Base-by-base conservation (phyloP, 37 sponge, comb jelly and placozoan genomes). In the Hormiphora californensis region DNA sequence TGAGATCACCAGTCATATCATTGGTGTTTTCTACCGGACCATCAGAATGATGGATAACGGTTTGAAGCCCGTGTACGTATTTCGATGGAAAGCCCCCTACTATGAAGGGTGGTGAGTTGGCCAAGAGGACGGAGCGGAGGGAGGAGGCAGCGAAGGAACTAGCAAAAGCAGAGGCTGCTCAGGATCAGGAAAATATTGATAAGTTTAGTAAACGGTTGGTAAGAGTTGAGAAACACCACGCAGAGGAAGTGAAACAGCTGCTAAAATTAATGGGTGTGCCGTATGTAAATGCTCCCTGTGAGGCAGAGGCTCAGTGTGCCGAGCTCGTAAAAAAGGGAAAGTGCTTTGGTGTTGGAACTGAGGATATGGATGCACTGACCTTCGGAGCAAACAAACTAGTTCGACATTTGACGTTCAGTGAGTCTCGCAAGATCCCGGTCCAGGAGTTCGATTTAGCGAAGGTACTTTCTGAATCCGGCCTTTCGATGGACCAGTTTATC, bases 251-350 rank as follows among this genome's bases (percentile, higher is more conserved):
- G 54, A 92, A 98, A 85, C 54, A 89, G 11, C 88, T 98, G 31
- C 88, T 98, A 7, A 68, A 88, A 11, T 89, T 98, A 35, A 98
- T 98, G 99, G 99, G 99, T 51, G 85, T 98, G 0, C 99, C 99
- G 25, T 89, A 88, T 59, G 86, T 98, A 15, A 86, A 94, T 92
- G 99, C 99, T 11, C 99, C 99, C 0, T 94, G 95, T 89, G 99
- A 98, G 61, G 99, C 99, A 34, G 99, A 98, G 85, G 95, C 99
- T 12, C 99, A 98, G 89, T 98, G 99, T 92, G 99, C 99, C 21
- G 94, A 88, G 2, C 53, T 98, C 68, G 93, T 90, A 21, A 93
- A 90, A 59, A 87, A 89, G 40, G 99, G 95, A 19, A 35, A n/a
- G 69, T 89, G 69, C 38, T 98, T 87, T 88, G 99, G 92, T 40